A percentile compares a stretch with the other conserved stretches of the same genome.
Conservation (phyloP, 2,113 vertebrate genomes). For the Passer domesticus region DNA sequence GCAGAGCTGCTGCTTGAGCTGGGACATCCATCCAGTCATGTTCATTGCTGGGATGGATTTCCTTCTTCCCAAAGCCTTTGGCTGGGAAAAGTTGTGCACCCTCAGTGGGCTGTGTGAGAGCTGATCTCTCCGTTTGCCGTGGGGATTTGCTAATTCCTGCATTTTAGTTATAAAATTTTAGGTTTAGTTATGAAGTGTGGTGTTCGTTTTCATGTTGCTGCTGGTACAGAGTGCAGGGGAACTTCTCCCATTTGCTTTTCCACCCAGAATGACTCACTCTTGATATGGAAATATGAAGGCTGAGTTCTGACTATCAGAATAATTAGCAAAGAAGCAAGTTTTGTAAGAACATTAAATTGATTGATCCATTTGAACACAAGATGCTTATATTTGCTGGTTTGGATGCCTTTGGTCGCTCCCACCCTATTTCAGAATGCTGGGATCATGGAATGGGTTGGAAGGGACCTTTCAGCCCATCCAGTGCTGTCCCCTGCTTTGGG, state of each 20-base stretch:
- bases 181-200: background rate
- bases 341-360: background rate
- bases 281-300: background rate
- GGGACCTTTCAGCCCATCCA: background rate
- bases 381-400: background rate
- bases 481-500: background rate
- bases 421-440: background rate
- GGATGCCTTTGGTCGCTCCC: background rate
- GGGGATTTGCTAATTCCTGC: background rate
- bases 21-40: rapidly evolving
- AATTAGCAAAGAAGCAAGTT: background rate
- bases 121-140: rapidly evolving
- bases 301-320: background rate
- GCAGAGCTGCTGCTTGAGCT: background rate
- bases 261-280: background rate
- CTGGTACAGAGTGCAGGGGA: background rate
- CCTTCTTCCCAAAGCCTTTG: background rate
- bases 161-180: background rate
- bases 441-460: background rate
- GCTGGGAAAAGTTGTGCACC: background rate
- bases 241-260: background rate
- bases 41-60: background rate
- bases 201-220: rapidly evolving
- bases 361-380: background rate
- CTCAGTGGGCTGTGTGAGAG: background rate